Evolutionary conservation across 2,797 vertebrate genomes (phyloP).

Genomic region (Pantherophis alleghaniensis): DNA sequence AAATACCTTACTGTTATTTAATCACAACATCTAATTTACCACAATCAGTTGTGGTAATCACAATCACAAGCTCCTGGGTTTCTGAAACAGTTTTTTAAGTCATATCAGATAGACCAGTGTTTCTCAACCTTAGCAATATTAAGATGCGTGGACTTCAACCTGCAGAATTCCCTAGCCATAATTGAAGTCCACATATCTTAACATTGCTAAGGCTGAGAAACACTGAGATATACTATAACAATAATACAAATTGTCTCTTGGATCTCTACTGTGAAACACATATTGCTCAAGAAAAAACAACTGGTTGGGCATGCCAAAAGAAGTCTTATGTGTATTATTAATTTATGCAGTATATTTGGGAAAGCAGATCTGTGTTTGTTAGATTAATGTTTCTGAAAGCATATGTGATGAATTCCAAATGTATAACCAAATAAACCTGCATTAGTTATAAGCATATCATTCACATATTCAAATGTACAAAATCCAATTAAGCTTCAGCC

Average conservation of each 20-base stretch:
- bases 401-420: constrained; percentile 66
- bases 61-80: constrained; percentile 18
- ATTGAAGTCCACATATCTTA: not conserved
- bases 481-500: constrained; percentile 67
- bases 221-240: constrained; percentile 29
- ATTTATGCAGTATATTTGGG: constrained; percentile 65
- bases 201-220: not conserved
- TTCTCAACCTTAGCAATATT: not conserved
- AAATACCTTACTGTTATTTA: constrained; percentile 29
- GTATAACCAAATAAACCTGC: constrained; percentile 68
- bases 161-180: not conserved
- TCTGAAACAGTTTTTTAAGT: constrained; percentile 40
- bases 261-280: constrained; percentile 46
- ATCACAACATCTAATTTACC: constrained; percentile 30
- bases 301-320: constrained; percentile 49
- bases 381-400: constrained; percentile 65
- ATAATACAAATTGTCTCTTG: constrained; percentile 44
- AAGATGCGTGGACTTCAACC: not conserved
- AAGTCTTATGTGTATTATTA: constrained; percentile 58
- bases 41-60: constrained; percentile 35
- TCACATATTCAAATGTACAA: constrained; percentile 70
- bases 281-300: constrained; percentile 41
- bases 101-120: constrained; percentile 13
- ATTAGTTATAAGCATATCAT: constrained; percentile 67
- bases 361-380: constrained; percentile 64